A percentile compares a stretch with the other conserved stretches of the same genome.
Evolutionary conservation across 2,113 vertebrate genomes (phyloP).

Genomic region (Chaetura pelagica): DNA sequence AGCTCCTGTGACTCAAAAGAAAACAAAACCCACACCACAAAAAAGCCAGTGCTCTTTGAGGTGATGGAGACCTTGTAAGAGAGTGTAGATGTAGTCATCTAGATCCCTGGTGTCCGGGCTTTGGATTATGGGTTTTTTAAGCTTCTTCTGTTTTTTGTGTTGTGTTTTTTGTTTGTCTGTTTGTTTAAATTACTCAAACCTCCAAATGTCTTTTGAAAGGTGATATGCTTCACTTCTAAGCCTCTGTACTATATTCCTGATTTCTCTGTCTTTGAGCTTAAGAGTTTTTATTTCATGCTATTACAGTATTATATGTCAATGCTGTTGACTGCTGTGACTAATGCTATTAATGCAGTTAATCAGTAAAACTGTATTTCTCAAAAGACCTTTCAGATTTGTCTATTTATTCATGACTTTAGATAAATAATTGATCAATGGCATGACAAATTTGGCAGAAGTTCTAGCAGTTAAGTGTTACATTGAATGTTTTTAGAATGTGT

Average conservation of each 20-base stretch:
- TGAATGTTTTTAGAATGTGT: background rate
- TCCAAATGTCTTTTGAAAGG: background rate
- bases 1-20: background rate
- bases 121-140: background rate
- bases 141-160: background rate
- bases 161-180: background rate
- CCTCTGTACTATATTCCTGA: background rate
- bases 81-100: background rate
- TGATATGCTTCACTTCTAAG: background rate
- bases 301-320: background rate
- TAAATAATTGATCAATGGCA: background rate
- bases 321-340: background rate
- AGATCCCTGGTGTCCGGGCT: background rate
- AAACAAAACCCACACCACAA: too few species aligned
- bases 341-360: background rate
- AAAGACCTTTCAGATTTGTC: background rate
- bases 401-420: background rate
- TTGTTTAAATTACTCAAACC: background rate
- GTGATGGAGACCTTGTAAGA: background rate
- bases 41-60: background rate
- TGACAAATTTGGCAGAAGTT: background rate
- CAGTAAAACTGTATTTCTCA: background rate
- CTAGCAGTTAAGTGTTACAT: background rate
- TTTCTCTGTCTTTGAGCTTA: background rate
- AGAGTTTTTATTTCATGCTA: background rate